Conservation (phyloP, 2,888 invertebrate genomes). For the Rhopalosiphum nymphaeae region DNA sequence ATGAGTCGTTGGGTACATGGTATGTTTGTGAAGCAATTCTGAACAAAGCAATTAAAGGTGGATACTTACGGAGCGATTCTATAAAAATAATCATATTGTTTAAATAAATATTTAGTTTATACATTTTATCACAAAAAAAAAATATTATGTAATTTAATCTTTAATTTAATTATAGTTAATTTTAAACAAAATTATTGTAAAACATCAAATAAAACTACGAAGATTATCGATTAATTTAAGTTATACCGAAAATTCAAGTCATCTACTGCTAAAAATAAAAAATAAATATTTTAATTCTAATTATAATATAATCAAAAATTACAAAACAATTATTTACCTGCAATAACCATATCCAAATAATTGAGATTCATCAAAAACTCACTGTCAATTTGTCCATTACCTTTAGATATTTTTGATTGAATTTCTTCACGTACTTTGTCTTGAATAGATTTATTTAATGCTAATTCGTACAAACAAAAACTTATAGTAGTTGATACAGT, state of each 20-base stretch:
- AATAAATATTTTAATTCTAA: no score
- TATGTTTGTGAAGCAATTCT: conserved; percentile 73
- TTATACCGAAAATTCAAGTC: no score
- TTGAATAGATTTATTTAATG: conserved; percentile 73
- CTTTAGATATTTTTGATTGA: conserved; percentile 69
- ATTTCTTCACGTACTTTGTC: conserved; percentile 73
- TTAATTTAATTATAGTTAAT: no score
- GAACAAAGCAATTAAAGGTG: conserved; percentile 73
- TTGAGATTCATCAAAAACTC: conserved; percentile 71
- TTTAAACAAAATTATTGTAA: no score
- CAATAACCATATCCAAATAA: conserved; percentile 74
- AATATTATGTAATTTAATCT: no score
- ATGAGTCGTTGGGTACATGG: conserved; percentile 72
- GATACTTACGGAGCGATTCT: conserved; percentile 76
- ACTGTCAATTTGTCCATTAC: neutral
- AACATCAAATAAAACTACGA: no score
- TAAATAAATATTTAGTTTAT: neutral
- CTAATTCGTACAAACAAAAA: conserved; percentile 74
- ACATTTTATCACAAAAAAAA: neutral
- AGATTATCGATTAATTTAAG: no score
- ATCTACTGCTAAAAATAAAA: no score
- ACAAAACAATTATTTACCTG: neutral
- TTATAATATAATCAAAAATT: neutral
- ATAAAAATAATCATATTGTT: neutral
- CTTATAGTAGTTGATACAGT: conserved; percentile 76